phyloP scores from a whole-genome alignment of 2,113 vertebrate species.

The Xenopus tropicalis region UCB_Xtro_10.0 CM004443.2:192161001-192161500 shows the following conservation, averaged over 20 bases:
- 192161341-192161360: no score
- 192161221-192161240: constrained; percentile 30
- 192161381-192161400: no score
- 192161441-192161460: no score
- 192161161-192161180: constrained; percentile 32
- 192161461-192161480: no score
- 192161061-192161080: constrained; percentile 62
- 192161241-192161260: constrained; percentile 25
- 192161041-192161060: constrained; percentile 59
- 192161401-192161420: no score
- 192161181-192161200: constrained; percentile 23
- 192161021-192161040: constrained; percentile 60
- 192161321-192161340: no score
- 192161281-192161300: no score
- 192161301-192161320: no score
- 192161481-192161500: no score
- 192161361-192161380: no score
- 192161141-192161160: constrained; percentile 36
- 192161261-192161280: not conserved
- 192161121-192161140: constrained; percentile 48
- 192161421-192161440: no score
- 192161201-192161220: constrained; percentile 30
- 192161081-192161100: constrained; percentile 51
- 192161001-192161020: constrained; percentile 82
- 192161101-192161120: constrained; percentile 26